A percentile compares a stretch with the other conserved stretches of the same genome.
Evolutionary conservation across 2,797 vertebrate species (phyloP).

Genomic region (Periophthalmus magnuspinnatus): DNA sequence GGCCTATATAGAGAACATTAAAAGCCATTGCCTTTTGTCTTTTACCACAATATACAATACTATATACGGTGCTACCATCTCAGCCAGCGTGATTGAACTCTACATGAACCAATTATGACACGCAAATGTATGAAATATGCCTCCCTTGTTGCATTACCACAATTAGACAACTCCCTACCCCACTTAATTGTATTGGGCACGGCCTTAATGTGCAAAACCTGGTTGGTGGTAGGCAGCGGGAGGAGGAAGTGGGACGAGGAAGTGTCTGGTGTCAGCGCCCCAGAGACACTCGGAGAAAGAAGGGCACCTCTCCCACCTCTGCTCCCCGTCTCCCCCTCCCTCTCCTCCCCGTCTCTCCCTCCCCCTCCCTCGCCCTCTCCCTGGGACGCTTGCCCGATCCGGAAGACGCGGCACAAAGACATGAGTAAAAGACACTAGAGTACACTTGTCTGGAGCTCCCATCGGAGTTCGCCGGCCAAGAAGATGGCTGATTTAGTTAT

Average conservation of each 20-base stretch:
- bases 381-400: conserved; percentile 16
- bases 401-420: conserved; percentile 34
- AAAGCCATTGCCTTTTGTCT: not conserved
- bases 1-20: not conserved
- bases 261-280: conserved; percentile 60
- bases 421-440: conserved; percentile 40
- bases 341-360: conserved; percentile 22
- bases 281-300: conserved; percentile 40
- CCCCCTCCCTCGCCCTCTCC: conserved; percentile 24
- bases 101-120: too few species aligned
- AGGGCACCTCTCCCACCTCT: conserved; percentile 28
- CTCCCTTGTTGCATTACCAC: not conserved
- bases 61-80: not conserved
- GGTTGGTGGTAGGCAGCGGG: conserved; percentile 31
- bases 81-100: too few species aligned
- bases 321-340: conserved; percentile 8
- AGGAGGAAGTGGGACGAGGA: conserved; percentile 44
- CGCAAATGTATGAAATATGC: too few species aligned
- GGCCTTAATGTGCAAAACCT: conserved; percentile 15
- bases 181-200: not conserved
- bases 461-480: not conserved
- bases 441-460: conserved; percentile 23
- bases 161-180: not conserved
- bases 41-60: not conserved
- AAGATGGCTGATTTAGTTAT: conserved; percentile 13